These are phyloP conservation scores for Pseudomyrmex sp. DNA, from an alignment of 1,140 invertebrate genomes.

Conservation along the genomic window DNA sequence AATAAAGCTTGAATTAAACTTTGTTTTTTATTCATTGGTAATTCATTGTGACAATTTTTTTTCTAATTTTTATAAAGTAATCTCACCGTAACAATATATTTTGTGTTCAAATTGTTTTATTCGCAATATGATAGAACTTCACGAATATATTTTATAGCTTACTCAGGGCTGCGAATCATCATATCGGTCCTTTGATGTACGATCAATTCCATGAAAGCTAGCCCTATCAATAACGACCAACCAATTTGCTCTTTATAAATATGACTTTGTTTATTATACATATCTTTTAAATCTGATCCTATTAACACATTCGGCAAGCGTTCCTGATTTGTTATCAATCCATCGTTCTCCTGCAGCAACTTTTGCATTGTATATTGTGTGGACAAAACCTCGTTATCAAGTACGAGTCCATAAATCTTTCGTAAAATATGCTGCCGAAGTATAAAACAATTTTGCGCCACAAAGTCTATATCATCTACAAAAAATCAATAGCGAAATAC, in stretches of 20 bases:
- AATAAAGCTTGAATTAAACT: too few relatives aligned
- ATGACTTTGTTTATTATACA: neutral
- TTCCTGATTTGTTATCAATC: neutral
- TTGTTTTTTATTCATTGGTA: too few relatives aligned
- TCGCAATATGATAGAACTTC: neutral
- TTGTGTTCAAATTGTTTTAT: too few relatives aligned
- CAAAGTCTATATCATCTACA: neutral
- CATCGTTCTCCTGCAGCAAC: neutral
- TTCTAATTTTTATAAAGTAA: too few relatives aligned
- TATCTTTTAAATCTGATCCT: neutral
- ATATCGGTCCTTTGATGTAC: conserved; percentile 17
- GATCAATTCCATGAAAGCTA: conserved; percentile 27
- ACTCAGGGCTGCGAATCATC: neutral
- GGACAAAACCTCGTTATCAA: conserved; percentile 30
- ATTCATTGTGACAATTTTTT: too few relatives aligned
- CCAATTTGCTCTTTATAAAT: conserved; percentile 37
- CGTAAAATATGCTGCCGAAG: neutral
- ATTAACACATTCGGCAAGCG: neutral
- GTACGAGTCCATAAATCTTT: neutral
- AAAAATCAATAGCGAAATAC: conserved; percentile 12
- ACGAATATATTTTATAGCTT: neutral
- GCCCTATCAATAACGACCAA: conserved; percentile 53
- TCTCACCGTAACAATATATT: too few relatives aligned
- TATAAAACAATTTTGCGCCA: conserved; percentile 7
- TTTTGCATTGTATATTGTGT: neutral